These are phyloP conservation scores for Synergus umbraculus DNA, from an alignment of 2,888 invertebrate species.

Conservation along the genomic window DNA sequence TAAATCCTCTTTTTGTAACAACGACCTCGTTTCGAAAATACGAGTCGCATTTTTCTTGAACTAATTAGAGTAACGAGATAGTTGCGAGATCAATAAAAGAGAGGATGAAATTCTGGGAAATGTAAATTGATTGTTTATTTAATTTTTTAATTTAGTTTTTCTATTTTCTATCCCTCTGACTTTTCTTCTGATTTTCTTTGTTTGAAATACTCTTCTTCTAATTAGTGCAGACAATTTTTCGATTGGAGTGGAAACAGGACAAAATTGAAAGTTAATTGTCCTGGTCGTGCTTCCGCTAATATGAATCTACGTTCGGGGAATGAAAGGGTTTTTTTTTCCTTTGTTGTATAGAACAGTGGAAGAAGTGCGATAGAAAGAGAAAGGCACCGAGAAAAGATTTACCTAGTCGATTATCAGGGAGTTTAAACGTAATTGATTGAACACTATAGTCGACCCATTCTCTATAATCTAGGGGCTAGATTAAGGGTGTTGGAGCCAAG, in stretches of 20 bases:
- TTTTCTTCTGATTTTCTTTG: no score
- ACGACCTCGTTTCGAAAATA: no score
- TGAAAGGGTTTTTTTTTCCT: constrained; percentile 2
- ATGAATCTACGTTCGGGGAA: neutral
- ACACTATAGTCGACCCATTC: neutral
- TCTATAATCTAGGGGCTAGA: neutral
- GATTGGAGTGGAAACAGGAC: constrained; percentile 21
- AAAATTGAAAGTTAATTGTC: constrained; percentile 13
- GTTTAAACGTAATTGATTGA: constrained; percentile 34
- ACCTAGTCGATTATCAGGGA: constrained; percentile 53
- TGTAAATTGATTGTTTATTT: no score
- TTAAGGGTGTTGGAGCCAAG: neutral
- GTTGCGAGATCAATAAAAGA: no score
- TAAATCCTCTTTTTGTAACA: no score
- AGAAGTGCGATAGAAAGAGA: constrained; percentile 61
- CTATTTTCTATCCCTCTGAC: no score
- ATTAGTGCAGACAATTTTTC: neutral
- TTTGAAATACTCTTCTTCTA: no score
- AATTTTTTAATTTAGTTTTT: no score
- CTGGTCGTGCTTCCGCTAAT: neutral
- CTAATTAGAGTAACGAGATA: no score
- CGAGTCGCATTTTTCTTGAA: no score
- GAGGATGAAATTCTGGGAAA: no score
- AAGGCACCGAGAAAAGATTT: constrained; percentile 67
- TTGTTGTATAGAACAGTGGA: constrained; percentile 48